These are phyloP conservation scores for Myrmecobius fasciatus DNA, from an alignment of 2,113 vertebrate species.

Conservation along the genomic window DNA sequence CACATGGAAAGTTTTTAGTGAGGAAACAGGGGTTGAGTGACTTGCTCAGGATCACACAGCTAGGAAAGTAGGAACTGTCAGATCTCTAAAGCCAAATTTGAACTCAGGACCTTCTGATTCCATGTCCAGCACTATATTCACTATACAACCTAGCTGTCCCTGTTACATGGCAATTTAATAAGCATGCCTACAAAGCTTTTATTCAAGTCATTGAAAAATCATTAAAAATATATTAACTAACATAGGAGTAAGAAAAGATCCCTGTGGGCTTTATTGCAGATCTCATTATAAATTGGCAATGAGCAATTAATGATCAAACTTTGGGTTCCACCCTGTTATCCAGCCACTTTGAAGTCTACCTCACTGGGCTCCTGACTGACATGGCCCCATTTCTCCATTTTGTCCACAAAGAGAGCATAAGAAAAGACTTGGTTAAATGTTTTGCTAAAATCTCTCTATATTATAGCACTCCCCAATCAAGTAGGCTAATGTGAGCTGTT, in stretches of 20 bases:
- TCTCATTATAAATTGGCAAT: not conserved
- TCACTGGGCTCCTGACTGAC: not conserved
- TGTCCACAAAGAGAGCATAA: not conserved
- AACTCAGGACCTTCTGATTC: no score
- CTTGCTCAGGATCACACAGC: no score
- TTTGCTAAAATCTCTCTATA: not conserved
- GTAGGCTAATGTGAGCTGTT: not conserved
- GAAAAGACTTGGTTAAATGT: not conserved
- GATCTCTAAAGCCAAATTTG: no score
- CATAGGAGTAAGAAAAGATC: not conserved
- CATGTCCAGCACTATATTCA: no score
- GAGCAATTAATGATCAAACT: not conserved
- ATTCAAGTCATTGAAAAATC: not conserved
- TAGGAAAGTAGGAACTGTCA: no score
- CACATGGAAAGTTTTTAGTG: not conserved
- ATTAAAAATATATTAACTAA: not conserved
- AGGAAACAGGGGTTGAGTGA: no score
- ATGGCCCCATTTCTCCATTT: not conserved
- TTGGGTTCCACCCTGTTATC: not conserved
- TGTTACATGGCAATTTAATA: not conserved
- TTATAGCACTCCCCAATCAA: not conserved
- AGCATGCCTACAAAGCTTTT: not conserved
- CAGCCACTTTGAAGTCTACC: not conserved
- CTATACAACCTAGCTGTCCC: no score
- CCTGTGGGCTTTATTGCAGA: not conserved